These are phyloP conservation scores for Trachelus iudaicus DNA, from an alignment of 2,888 invertebrate species.

Conservation along the genomic window DNA sequence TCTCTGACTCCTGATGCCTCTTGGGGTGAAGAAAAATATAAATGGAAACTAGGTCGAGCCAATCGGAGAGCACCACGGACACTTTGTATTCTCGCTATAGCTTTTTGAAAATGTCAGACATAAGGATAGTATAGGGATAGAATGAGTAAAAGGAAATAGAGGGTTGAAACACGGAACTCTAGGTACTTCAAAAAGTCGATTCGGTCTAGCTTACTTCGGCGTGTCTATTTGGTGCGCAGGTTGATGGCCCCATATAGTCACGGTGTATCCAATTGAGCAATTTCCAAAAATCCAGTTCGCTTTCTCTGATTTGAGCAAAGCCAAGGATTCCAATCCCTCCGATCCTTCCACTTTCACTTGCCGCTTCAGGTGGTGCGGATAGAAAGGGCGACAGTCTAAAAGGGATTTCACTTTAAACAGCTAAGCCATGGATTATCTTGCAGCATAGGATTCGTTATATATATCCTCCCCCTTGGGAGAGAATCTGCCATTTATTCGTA, in stretches of 20 bases:
- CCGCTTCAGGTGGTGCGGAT: not conserved
- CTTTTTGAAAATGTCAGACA: not conserved
- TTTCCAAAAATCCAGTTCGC: not conserved
- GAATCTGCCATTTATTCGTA: constrained; percentile 53
- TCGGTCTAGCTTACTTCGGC: not conserved
- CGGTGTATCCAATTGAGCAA: no score
- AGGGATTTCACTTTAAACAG: constrained; percentile 32
- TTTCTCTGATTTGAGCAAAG: not conserved
- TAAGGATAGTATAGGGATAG: not conserved
- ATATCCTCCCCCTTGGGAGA: constrained; percentile 4
- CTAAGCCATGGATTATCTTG: constrained; percentile 43
- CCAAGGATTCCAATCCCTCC: not conserved
- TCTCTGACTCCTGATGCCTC: not conserved
- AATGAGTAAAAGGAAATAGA: not conserved
- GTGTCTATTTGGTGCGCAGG: not conserved
- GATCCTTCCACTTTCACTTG: not conserved
- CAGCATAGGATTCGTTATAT: constrained; percentile 21
- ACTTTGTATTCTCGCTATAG: not conserved
- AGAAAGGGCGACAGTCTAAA: constrained; percentile 7
- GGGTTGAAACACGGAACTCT: not conserved
- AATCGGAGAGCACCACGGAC: not conserved
- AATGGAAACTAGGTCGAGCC: not conserved
- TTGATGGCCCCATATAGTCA: no score
- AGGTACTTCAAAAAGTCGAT: not conserved
- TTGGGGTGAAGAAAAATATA: not conserved